These are phyloP conservation scores for Argynnis bischoffii DNA, from an alignment of 2,888 invertebrate species.

Conservation along the genomic window DNA sequence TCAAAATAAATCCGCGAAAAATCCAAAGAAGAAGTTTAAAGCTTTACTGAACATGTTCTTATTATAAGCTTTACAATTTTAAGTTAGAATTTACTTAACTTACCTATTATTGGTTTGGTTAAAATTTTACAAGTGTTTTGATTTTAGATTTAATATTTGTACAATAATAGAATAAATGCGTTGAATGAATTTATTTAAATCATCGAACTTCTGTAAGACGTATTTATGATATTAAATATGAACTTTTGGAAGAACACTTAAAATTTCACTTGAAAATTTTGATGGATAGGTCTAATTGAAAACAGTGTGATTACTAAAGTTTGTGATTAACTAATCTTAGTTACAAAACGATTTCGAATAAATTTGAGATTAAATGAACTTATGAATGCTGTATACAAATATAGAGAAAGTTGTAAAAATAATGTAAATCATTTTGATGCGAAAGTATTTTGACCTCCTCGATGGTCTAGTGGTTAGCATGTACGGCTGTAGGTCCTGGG, in stretches of 20 bases:
- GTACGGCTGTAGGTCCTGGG: too few species aligned
- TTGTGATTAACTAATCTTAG: conserved; percentile 24
- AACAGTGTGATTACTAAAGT: conserved; percentile 29
- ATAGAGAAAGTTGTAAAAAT: too few species aligned
- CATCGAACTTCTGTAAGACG: not conserved
- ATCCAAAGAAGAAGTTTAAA: too few species aligned
- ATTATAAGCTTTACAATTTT: too few species aligned
- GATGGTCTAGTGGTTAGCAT: too few species aligned
- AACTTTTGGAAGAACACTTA: conserved; percentile 23
- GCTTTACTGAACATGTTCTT: too few species aligned
- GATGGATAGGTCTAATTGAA: conserved; percentile 12
- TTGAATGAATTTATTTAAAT: not conserved
- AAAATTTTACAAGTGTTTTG: not conserved
- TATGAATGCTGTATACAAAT: too few species aligned
- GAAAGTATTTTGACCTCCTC: too few species aligned
- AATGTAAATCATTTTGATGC: too few species aligned
- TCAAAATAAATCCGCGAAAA: too few species aligned
- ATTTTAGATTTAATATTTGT: conserved; percentile 1
- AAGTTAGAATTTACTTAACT: too few species aligned
- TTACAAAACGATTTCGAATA: conserved; percentile 21
- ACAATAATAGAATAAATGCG: not conserved
- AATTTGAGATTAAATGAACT: not conserved
- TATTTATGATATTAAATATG: conserved; percentile 16
- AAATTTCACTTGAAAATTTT: conserved; percentile 21
- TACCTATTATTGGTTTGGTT: too few species aligned